Conservation (phyloP, 2,113 vertebrate genomes). For the Pelecanus crispus region DNA sequence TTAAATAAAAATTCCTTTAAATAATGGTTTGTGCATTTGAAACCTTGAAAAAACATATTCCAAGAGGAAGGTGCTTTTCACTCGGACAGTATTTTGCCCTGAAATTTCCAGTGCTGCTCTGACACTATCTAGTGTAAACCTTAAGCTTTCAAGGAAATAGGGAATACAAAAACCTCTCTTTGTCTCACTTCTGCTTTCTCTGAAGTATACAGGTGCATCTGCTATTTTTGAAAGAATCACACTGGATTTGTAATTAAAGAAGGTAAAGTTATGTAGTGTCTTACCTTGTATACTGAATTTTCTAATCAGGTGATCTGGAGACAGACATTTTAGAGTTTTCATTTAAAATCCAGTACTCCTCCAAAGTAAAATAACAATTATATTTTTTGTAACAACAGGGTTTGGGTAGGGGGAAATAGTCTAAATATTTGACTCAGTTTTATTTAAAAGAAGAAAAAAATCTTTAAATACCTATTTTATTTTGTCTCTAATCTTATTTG, state of each 20-base stretch:
- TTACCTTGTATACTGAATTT: not conserved
- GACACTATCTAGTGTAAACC: not conserved
- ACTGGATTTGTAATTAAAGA: not conserved
- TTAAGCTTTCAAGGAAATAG: not conserved
- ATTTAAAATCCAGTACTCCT: not conserved
- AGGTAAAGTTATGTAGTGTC: not conserved
- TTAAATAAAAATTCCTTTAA: not conserved
- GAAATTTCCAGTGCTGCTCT: not conserved
- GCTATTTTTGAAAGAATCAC: not conserved
- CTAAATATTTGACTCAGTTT: not conserved
- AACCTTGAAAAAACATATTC: not conserved
- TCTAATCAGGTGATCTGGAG: not conserved
- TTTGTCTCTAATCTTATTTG: not conserved
- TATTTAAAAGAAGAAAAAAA: not conserved
- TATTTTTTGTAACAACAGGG: not conserved
- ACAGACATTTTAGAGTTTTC: not conserved
- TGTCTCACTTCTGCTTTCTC: not conserved
- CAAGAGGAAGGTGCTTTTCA: not conserved
- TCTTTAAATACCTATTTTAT: not conserved
- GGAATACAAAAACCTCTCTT: not conserved
- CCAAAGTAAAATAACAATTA: not conserved
- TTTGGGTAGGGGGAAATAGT: not conserved
- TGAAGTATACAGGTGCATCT: not conserved
- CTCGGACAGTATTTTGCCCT: not conserved
- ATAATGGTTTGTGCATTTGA: not conserved